Base-by-base conservation (phyloP, 2,888 invertebrate species). In the Hyppa rectilinea region DNA sequence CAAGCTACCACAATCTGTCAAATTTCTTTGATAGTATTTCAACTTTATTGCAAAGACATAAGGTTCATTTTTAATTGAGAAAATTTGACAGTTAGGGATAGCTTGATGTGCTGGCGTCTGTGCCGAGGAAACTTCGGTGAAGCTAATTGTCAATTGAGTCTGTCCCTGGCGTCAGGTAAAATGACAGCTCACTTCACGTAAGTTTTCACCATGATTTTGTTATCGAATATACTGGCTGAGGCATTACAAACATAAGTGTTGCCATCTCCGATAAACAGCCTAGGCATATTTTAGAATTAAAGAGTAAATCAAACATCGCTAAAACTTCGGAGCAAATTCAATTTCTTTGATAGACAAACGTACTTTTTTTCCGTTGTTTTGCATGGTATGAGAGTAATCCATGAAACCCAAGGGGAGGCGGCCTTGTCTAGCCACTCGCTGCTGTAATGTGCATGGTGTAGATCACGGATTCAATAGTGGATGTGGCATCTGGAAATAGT, bases 321-420 rank as follows among this genome's bases (percentile, higher is more conserved):
- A 50, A 72, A 70, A 66, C 31, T 55, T 52, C 26, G 43, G 38
- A 53, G 55, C 31, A 59, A 83, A 85, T 80, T 81, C 67, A 79
- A 83, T 87, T 81, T 78, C 75, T 76, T 83, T 87, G 82, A 84
- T 81, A 81, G 78, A 84, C 85, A 84, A 77, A 86, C 81, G 69
- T 59, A 79, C 62, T 43, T 64, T 75, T n/a, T 78, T 49, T 36
- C 53, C 53, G 26, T 77, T 78, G n/a, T 86, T 75, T 86, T 84
- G 68, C 81, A 77, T 77, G 77, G 55, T 60, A 84, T 78, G 84
- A 79, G 82, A 79, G 83, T 85, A 80, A 83, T 87, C 79, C 74
- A 75, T 64, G 73, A 85, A 90, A 85, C 85, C 89, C 89, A 78
- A 84, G 80, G 89, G 89, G 90, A 88, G 79, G 71, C 55, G 59